Conservation (phyloP, 2,113 vertebrate genomes). For the Coreoperca whiteheadi region DNA sequence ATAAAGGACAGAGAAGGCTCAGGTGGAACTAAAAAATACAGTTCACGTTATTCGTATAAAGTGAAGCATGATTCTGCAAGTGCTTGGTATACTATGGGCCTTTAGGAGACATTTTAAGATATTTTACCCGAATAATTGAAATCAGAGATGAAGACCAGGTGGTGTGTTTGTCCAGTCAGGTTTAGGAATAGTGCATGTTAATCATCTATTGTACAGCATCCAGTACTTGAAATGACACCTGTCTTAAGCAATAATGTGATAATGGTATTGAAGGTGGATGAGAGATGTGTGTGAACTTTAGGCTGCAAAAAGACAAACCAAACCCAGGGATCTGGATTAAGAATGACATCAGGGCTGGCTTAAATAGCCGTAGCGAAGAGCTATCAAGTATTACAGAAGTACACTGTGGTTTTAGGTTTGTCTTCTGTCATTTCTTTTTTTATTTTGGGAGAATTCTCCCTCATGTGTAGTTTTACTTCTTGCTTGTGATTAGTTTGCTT, state of each 20-base stretch:
- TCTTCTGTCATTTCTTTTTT: no score
- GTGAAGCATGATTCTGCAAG: background rate
- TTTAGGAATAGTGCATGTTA: background rate
- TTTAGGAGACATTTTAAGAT: background rate
- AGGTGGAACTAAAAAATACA: background rate
- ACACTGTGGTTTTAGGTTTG: no score
- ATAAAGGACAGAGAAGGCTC: background rate
- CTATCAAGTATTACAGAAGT: background rate
- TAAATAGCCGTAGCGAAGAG: background rate
- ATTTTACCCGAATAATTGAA: no score
- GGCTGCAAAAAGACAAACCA: background rate
- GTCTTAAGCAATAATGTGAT: background rate
- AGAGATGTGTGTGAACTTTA: background rate
- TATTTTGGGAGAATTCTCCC: no score
- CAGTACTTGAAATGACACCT: background rate
- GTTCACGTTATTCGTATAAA: background rate
- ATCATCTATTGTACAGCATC: background rate
- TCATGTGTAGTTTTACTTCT: no score
- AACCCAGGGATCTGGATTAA: background rate
- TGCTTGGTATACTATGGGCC: background rate
- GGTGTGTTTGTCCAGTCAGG: background rate
- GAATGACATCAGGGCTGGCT: background rate
- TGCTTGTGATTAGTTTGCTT: no score
- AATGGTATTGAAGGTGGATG: background rate
- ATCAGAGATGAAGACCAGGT: no score